phyloP scores from a whole-genome alignment of 2,888 invertebrate species.

The Hirtodrosophila confusa region DNA sequence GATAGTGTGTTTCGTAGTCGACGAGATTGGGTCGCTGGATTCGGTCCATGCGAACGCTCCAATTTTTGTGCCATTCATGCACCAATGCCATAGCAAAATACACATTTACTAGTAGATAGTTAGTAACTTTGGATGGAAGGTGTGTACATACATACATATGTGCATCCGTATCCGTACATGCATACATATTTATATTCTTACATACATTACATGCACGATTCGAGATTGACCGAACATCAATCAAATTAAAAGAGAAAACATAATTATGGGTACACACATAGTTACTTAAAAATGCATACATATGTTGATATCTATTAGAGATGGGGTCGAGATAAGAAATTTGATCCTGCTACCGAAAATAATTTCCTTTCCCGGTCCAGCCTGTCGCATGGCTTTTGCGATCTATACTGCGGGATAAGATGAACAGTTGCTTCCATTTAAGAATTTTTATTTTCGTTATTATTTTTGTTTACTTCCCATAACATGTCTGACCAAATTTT shows the following conservation, averaged over 20 bases:
- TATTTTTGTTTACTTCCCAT: too few species aligned
- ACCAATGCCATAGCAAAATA: conserved; percentile 72
- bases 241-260: conserved; percentile 2
- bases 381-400: too few species aligned
- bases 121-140: conserved; percentile 32
- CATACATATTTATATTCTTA: conserved; percentile 12
- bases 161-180: conserved; percentile 8
- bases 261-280: conserved; percentile 10
- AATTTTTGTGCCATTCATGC: conserved; percentile 74
- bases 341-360: too few species aligned
- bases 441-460: too few species aligned
- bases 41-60: conserved; percentile 29
- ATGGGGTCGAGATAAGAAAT: too few species aligned
- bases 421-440: too few species aligned
- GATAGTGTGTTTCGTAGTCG: conserved; percentile 39
- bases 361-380: too few species aligned
- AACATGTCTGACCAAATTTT: too few species aligned
- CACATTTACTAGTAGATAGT: conserved; percentile 37
- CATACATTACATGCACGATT: conserved; percentile 9
- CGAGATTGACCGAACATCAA: conserved; percentile 5
- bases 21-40: conserved; percentile 22
- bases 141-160: conserved; percentile 20
- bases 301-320: background rate
- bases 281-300: conserved; percentile 13
- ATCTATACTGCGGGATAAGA: too few species aligned